Conservation (phyloP, 2,797 vertebrate genomes). For the Holocentrus rufus region DNA sequence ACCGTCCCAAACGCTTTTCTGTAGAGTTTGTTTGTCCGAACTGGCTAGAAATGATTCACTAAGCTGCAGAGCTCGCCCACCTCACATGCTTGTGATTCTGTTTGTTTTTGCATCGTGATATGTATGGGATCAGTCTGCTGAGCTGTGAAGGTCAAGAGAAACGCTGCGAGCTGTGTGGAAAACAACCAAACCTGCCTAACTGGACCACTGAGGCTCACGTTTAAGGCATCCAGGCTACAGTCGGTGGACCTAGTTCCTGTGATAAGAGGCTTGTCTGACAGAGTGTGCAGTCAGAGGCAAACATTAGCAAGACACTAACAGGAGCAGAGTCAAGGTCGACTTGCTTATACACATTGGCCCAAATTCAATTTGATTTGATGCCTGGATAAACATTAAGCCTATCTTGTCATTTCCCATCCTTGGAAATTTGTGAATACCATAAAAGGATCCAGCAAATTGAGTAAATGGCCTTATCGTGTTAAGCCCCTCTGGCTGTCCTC, state of each 20-base stretch:
- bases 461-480: background rate
- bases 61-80: background rate
- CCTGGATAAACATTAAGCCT: background rate
- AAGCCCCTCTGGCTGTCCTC: background rate
- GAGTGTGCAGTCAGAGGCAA: background rate
- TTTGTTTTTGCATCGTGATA: slow-evolving; percentile 1
- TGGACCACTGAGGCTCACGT: background rate
- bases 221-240: background rate
- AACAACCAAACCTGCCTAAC: background rate
- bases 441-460: background rate
- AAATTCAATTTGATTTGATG: background rate
- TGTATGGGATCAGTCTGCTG: background rate
- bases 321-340: background rate
- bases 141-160: background rate
- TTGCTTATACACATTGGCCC: background rate
- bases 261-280: background rate
- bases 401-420: no score
- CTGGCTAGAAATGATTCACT: background rate
- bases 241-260: background rate
- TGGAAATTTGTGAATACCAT: background rate
- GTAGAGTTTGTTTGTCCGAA: background rate
- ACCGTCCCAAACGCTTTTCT: background rate
- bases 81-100: slow-evolving; percentile 11
- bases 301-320: background rate
- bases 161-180: background rate